phyloP scores from a whole-genome alignment of 2,888 invertebrate genomes.

The Drosophila sordidapex region DNA sequence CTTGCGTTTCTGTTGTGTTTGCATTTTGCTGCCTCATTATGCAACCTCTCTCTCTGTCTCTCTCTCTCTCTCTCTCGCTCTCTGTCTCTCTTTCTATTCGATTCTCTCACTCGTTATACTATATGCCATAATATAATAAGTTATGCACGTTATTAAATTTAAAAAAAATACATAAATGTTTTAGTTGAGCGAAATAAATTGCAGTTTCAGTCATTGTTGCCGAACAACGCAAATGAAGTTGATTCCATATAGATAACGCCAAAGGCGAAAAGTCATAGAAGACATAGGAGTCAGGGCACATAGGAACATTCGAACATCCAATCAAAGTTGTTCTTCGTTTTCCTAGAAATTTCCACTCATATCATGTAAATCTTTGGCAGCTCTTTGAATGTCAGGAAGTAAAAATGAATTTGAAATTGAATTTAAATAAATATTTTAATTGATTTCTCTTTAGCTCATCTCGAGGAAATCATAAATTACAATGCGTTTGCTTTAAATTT shows the following conservation, averaged over 20 bases:
- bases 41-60: slow-evolving; percentile 3
- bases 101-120: not conserved
- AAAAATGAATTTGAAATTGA: not conserved
- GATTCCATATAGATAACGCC: not conserved
- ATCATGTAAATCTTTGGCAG: not conserved
- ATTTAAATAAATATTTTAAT: not conserved
- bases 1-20: slow-evolving; percentile 66
- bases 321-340: not conserved
- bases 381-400: not conserved
- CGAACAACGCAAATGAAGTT: slow-evolving; percentile 1
- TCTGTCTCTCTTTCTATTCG: not conserved
- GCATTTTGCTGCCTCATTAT: slow-evolving; percentile 78
- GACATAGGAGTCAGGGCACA: not conserved
- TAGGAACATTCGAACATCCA: not conserved
- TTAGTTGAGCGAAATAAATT: slow-evolving; percentile 27
- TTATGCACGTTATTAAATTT: slow-evolving; percentile 62
- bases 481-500: not conserved
- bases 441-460: not conserved
- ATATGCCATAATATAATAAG: slow-evolving; percentile 6
- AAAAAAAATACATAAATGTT: slow-evolving; percentile 33
- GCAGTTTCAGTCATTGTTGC: slow-evolving; percentile 6
- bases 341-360: not conserved
- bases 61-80: not conserved
- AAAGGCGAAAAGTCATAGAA: not conserved
- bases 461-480: slow-evolving; percentile 1